Base-by-base conservation (phyloP, 1,140 invertebrate species). In the Drosophila leontia region DNA sequence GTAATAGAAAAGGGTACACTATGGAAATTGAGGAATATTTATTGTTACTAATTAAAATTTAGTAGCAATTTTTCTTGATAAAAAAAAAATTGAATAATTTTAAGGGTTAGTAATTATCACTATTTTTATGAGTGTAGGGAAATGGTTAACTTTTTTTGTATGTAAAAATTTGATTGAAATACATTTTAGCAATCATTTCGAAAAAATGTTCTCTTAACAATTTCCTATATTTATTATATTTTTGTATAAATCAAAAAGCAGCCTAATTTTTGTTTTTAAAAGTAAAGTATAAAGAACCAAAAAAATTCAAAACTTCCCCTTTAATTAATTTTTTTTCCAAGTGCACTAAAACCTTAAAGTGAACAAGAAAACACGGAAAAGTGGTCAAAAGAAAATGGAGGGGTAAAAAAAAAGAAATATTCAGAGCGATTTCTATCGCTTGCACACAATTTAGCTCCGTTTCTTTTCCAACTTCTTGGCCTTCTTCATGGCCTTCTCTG, bases 391-490 rank as follows among this genome's bases (percentile, higher is more conserved):
- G 35, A 71, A 75, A 62, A 37, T 61, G 41, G 35, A 42, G 42
- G 35, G 34, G 26, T 5, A 41, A 41, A 17, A 69, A 45, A 34
- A 32, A 26, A 23, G 32, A 51, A 67, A 67, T 63, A 29, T 48
- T 71, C 69, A 34, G 11, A 41, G 32, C 58, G 70, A 72, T 74
- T 74, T 44, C 70, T 45, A 72, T 72, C 74, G 64, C 62, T 60
- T 48, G 74, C 74, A 60, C 48, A 77, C 75, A 77, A 69, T 78
- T 78, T 61, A 69, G 63, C 74, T 61, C 45, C 53, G 41, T 77
- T 76, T 75, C 57, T 39, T 50, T 41, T 74, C 11, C 23, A 67
- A 68, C 48, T 77, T 68, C 61, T 60, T 60, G 68, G 55, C 23
- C 69, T 53, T 53, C 56, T 59, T 34, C 51, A 56, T 42, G 39